Base-by-base conservation (phyloP, 2,888 invertebrate genomes). In the Oxyteleia sp. region DNA sequence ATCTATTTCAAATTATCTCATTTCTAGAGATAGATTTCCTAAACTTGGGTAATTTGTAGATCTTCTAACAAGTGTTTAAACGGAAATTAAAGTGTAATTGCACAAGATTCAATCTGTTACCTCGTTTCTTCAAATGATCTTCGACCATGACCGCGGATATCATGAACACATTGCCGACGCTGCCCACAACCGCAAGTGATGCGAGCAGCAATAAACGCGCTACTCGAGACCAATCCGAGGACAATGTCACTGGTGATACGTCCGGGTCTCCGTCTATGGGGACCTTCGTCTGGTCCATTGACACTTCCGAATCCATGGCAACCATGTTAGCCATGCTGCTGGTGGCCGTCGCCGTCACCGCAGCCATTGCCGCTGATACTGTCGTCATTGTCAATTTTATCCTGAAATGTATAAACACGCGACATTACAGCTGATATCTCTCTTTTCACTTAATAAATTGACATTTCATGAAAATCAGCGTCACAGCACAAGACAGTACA, bases 161-260 rank as follows among this genome's bases (percentile, higher is more conserved):
- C 94, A 97, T 95, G 90, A 96, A 97, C 13, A 96, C 95, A 89
- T 96, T 96, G 0, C 97, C 97, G 90, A 96, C 94, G 88, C 95
- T 96, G 8, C 96, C 96, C 55, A 96, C 93, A 0, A 96, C 95
- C 0, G 96, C 95, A 84, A 96, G 94, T 2, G 95, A 94, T 0
- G 95, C 95, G 61, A 96, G 93, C 32, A 96, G 93, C 4, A 96
- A 91, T 0, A 97, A 94, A 11, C 96, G 94, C 0, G 95, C 95
- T 20, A 96, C 94, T 20, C 96, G 94, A 4, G 96, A 95, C 96
- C 96, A 96, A 75, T 96, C 95, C 0, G 94, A 93, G 85, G 95
- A 95, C 23, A 96, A 90, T 0, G 95, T 95, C 23, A 96, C 95
- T 3, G 96, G 96, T 0, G 96, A 96, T 43, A 95, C 94, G 55